Percentiles rank a stretch among this genome's conserved stretches.
Conservation (phyloP, 64 coral and sea anemone species). For the Exaiptasia diaphana region DNA sequence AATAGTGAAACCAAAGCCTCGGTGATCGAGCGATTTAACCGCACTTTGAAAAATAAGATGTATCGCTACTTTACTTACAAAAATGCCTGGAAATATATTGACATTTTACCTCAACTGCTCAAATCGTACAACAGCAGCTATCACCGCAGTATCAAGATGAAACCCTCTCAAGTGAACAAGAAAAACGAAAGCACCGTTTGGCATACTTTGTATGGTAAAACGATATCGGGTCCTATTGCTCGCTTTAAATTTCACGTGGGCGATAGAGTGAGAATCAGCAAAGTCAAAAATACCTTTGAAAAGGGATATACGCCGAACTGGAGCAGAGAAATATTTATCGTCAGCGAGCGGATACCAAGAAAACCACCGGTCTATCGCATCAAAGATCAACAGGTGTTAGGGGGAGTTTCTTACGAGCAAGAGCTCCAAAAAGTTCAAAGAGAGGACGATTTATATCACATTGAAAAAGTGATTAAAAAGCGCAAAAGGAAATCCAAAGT, state of each 20-base stretch:
- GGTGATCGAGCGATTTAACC: conserved; percentile 40
- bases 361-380: not conserved
- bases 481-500: not conserved
- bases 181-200: not conserved
- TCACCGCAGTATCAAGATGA: not conserved
- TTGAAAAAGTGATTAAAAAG: conserved; percentile 1
- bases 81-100: not conserved
- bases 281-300: conserved; percentile 8
- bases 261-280: conserved; percentile 4
- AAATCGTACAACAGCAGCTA: not conserved
- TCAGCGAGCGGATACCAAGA: not conserved
- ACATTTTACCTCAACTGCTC: not conserved
- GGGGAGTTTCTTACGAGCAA: conserved; percentile 23
- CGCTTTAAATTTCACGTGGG: not conserved
- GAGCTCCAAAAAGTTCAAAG: conserved; percentile 22
- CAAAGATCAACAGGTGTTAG: not conserved
- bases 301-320: conserved; percentile 13
- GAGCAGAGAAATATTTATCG: conserved; percentile 30
- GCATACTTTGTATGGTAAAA: not conserved
- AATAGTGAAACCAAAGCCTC: conserved; percentile 33
- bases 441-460: conserved; percentile 19
- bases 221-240: too few species aligned
- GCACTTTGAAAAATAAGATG: conserved; percentile 47
- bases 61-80: conserved; percentile 28
- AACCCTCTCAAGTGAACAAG: not conserved